phyloP scores from a whole-genome alignment of 2,113 vertebrate genomes.

The Elgaria multicarinata region DNA sequence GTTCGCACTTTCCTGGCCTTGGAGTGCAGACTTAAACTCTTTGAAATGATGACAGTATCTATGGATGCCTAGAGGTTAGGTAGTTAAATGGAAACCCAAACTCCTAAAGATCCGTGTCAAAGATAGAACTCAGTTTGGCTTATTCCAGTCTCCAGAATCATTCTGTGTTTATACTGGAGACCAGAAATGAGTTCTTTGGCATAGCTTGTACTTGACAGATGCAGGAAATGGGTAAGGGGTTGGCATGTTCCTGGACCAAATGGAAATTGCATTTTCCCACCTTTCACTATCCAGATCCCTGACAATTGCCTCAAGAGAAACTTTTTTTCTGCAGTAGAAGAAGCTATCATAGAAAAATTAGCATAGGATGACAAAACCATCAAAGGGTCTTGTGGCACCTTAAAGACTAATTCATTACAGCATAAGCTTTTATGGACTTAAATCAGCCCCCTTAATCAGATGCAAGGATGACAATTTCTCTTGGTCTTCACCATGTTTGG shows the following conservation, averaged over 20 bases:
- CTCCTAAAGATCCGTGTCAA: not conserved
- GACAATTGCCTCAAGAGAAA: not conserved
- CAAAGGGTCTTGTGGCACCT: no score
- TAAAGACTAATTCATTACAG: no score
- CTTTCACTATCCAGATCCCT: not conserved
- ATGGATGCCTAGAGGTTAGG: not conserved
- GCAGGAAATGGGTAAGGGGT: not conserved
- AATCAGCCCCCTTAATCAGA: no score
- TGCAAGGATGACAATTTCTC: not conserved
- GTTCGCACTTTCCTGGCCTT: not conserved
- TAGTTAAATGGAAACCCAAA: conserved; percentile 2
- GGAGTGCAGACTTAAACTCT: not conserved
- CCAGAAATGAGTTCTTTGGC: not conserved
- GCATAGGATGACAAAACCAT: not conserved
- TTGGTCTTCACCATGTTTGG: not conserved
- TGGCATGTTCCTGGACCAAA: not conserved
- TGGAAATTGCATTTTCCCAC: not conserved
- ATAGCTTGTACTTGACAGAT: not conserved
- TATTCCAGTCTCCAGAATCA: not conserved
- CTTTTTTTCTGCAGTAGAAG: not conserved
- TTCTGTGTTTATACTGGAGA: not conserved
- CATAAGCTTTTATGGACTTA: no score
- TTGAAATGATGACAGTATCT: not conserved
- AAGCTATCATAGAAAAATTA: not conserved
- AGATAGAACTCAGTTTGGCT: not conserved